Evolutionary conservation across 2,888 invertebrate species (phyloP).

Genomic region (Catocala sponsa): DNA sequence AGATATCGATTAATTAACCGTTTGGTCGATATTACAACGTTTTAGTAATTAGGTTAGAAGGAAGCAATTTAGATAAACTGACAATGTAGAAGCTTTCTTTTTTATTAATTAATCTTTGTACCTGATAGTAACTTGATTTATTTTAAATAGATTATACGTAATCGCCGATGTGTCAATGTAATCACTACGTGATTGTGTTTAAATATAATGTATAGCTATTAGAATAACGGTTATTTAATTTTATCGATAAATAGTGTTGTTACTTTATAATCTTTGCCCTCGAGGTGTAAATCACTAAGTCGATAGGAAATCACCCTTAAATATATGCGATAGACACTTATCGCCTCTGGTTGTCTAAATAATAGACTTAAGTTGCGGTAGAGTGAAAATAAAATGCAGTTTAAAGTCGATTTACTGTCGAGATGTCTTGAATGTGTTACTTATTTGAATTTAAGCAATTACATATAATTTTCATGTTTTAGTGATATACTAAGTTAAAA

Average conservation of each 20-base stretch:
- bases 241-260: slow-evolving; percentile 38
- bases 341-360: slow-evolving; percentile 55
- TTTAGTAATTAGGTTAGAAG: slow-evolving; percentile 34
- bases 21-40: slow-evolving; percentile 18
- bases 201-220: slow-evolving; percentile 5
- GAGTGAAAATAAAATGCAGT: slow-evolving; percentile 63
- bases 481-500: too few relatives aligned
- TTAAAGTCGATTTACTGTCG: slow-evolving; percentile 2
- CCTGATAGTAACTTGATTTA: slow-evolving; percentile 12
- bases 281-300: slow-evolving; percentile 58
- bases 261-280: slow-evolving; percentile 35
- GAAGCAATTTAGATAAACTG: slow-evolving; percentile 8
- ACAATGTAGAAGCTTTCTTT: slow-evolving; percentile 8
- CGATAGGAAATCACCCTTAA: slow-evolving; percentile 60
- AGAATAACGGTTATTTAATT: slow-evolving; percentile 6
- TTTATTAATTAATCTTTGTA: slow-evolving; percentile 15
- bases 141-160: slow-evolving; percentile 2
- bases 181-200: slow-evolving; percentile 1
- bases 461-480: too few relatives aligned
- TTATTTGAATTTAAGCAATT: too few relatives aligned
- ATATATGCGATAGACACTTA: slow-evolving; percentile 39
- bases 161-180: not conserved
- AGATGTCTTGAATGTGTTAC: not conserved
- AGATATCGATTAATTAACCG: slow-evolving; percentile 35
- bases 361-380: slow-evolving; percentile 61